Evolutionary conservation across 2,113 vertebrate genomes (phyloP).

Genomic region (Apteryx mantelli): DNA sequence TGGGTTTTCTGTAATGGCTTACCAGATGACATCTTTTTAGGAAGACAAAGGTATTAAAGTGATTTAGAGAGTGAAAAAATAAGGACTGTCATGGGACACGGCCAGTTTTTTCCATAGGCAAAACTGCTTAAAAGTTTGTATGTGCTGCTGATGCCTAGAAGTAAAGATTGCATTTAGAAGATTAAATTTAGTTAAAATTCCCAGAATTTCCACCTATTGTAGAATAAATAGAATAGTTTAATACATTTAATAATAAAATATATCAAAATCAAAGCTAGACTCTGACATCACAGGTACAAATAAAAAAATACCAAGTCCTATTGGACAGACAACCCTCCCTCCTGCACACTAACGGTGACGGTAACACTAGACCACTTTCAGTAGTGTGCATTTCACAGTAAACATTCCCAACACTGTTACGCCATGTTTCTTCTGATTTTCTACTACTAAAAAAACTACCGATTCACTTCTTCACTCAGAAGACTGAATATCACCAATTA

Average conservation of each 20-base stretch:
- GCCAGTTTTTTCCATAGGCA: neutral
- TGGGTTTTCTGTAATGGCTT: neutral
- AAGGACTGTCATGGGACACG: neutral
- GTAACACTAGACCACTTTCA: neutral
- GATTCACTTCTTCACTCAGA: neutral
- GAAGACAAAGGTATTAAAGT: neutral
- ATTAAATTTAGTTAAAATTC: neutral
- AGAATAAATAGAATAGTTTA: neutral
- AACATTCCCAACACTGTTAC: neutral
- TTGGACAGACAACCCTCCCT: neutral
- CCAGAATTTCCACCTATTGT: neutral
- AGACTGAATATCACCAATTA: neutral
- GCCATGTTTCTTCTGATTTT: neutral
- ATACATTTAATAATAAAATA: neutral
- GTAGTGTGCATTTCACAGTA: neutral
- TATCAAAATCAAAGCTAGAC: neutral
- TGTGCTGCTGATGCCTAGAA: neutral
- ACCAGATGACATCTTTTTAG: neutral
- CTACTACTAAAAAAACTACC: neutral
- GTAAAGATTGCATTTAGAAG: neutral
- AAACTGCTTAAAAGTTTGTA: neutral
- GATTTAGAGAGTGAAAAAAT: neutral
- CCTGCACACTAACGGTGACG: accelerated
- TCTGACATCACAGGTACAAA: neutral
- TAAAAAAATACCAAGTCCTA: neutral